These are phyloP conservation scores for Oscheius sp. DNA, from an alignment of 2,888 invertebrate genomes.

Conservation along the genomic window DNA sequence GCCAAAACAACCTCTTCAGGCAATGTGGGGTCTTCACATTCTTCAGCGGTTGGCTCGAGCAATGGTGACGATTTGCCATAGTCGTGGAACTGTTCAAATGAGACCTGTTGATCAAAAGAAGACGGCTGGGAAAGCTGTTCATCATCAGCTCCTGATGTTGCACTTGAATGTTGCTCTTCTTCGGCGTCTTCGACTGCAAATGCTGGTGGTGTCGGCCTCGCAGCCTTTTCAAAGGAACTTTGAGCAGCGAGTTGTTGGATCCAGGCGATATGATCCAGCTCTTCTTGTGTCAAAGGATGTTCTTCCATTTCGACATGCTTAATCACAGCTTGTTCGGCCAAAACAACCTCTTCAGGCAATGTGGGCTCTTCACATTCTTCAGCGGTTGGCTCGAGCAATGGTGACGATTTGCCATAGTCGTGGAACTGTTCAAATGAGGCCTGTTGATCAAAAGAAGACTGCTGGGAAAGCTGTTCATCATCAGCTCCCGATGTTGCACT, in stretches of 20 bases:
- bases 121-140: background rate
- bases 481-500: conserved; percentile 23
- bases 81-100: conserved; percentile 34
- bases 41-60: background rate
- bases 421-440: background rate
- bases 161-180: background rate
- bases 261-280: conserved; percentile 52
- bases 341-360: background rate
- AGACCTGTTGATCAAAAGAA: background rate
- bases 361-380: background rate
- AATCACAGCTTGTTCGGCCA: background rate
- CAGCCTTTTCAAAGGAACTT: conserved; percentile 39
- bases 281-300: conserved; percentile 38
- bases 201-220: background rate
- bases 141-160: background rate
- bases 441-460: background rate
- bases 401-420: background rate
- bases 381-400: conserved; percentile 1
- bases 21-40: background rate
- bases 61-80: conserved; percentile 37
- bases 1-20: background rate
- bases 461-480: background rate
- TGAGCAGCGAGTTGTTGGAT: conserved; percentile 46
- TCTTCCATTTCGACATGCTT: background rate
- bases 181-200: background rate